Percentiles rank a stretch among this genome's conserved stretches.
phyloP scores from a whole-genome alignment of 2,888 invertebrate genomes.

The Sabatieria punctata region DNA sequence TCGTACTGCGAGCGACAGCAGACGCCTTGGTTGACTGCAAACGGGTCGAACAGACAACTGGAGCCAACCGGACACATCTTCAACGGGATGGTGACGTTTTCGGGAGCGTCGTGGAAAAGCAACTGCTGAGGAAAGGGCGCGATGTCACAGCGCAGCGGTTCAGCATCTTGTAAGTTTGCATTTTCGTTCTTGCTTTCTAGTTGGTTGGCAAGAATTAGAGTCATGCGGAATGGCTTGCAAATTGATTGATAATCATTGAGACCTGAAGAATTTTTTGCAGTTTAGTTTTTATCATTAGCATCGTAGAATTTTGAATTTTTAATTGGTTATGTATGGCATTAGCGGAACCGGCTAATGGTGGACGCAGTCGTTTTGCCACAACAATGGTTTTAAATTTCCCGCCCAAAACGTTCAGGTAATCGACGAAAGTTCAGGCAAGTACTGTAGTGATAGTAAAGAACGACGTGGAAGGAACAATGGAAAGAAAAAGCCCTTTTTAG shows the following conservation, averaged over 20 bases:
- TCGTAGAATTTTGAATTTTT: too few relatives aligned
- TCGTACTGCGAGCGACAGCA: slow-evolving; percentile 10
- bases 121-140: neutral
- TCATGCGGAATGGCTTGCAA: slow-evolving; percentile 11
- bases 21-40: slow-evolving; percentile 9
- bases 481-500: too few relatives aligned
- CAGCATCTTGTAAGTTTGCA: neutral
- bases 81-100: too few relatives aligned
- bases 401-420: too few relatives aligned
- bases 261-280: neutral
- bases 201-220: slow-evolving; percentile 7
- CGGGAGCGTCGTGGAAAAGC: neutral
- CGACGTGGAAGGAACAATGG: too few relatives aligned
- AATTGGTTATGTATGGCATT: too few relatives aligned
- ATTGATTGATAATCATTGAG: slow-evolving; percentile 10
- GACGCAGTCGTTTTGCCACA: too few relatives aligned
- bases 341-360: too few relatives aligned
- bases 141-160: slow-evolving; percentile 10
- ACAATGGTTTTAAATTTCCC: too few relatives aligned
- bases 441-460: too few relatives aligned
- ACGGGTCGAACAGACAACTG: slow-evolving; percentile 13
- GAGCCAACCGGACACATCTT: slow-evolving; percentile 10
- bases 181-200: neutral
- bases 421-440: too few relatives aligned
- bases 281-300: too few relatives aligned